These are phyloP conservation scores for Thereva nobilitata DNA, from an alignment of 2,888 invertebrate genomes.

Conservation along the genomic window DNA sequence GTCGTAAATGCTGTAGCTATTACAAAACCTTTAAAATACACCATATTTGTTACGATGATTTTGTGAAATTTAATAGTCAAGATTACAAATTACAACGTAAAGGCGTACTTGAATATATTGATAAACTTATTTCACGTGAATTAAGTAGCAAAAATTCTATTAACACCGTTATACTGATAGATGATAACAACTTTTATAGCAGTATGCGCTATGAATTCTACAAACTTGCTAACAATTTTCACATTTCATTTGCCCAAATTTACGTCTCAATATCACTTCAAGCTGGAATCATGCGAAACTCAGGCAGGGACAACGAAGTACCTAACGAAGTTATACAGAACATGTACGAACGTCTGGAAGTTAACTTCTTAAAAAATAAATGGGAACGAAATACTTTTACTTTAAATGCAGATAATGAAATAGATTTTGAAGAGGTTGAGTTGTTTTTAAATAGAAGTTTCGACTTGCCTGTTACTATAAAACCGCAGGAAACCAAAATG, in stretches of 20 bases:
- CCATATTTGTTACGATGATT: conserved; percentile 52
- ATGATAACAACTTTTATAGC: conserved; percentile 55
- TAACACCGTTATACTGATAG: conserved; percentile 49
- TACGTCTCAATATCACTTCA: conserved; percentile 44
- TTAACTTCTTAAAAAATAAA: conserved; percentile 42
- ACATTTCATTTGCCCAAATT: conserved; percentile 49
- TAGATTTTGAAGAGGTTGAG: neutral
- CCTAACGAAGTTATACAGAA: conserved; percentile 46
- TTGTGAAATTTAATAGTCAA: conserved; percentile 40
- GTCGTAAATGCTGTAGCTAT: conserved; percentile 45
- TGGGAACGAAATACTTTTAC: conserved; percentile 39
- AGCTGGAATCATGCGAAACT: conserved; percentile 46
- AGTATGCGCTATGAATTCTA: conserved; percentile 55
- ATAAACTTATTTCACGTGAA: conserved; percentile 17
- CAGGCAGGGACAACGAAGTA: conserved; percentile 43
- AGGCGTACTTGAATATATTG: conserved; percentile 43
- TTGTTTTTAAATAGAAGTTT: conserved; percentile 36
- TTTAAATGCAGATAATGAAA: neutral
- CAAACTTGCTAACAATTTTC: conserved; percentile 46
- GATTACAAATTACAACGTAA: conserved; percentile 46
- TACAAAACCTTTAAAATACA: conserved; percentile 45
- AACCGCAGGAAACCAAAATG: neutral
- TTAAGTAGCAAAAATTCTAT: neutral
- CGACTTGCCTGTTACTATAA: conserved; percentile 8
- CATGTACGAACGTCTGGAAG: conserved; percentile 50